Evolutionary conservation across 2,888 invertebrate species (phyloP).

Genomic region (Drosophila merina): DNA sequence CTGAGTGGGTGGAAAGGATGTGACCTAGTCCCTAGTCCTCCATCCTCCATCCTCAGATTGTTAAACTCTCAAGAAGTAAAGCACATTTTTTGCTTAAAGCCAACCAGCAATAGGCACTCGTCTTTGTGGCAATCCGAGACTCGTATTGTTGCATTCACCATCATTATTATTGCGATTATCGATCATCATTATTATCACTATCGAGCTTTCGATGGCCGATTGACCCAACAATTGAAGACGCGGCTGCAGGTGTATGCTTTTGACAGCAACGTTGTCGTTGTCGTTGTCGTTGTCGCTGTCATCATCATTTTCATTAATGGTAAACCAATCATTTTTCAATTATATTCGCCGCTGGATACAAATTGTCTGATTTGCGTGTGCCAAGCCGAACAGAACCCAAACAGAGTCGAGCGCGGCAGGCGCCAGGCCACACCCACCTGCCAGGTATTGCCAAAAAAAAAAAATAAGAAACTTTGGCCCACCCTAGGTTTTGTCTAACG

Average conservation of each 20-base stretch:
- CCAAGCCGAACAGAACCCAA: constrained; percentile 13
- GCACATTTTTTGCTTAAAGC: neutral
- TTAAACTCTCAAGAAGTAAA: neutral
- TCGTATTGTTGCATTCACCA: neutral
- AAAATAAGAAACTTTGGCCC: neutral
- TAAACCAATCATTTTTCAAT: constrained; percentile 79
- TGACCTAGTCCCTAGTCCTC: neutral
- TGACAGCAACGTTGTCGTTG: constrained; percentile 66
- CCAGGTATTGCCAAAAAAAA: neutral
- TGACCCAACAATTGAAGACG: constrained; percentile 71
- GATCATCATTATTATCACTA: constrained; percentile 11
- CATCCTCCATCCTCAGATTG: neutral
- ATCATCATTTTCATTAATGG: constrained; percentile 77
- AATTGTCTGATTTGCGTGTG: constrained; percentile 75
- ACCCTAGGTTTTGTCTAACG: neutral
- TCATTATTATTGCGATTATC: constrained; percentile 4
- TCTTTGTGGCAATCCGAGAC: neutral
- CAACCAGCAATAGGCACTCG: no score
- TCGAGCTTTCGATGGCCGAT: constrained; percentile 62
- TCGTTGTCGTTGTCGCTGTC: constrained; percentile 55
- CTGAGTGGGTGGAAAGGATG: neutral
- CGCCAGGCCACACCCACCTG: constrained; percentile 44
- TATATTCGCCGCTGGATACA: constrained; percentile 78
- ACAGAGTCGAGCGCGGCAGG: constrained; percentile 23
- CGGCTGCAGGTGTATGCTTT: constrained; percentile 71